A percentile compares a stretch with the other conserved stretches of the same genome.
Conservation (phyloP, 1,140 invertebrate genomes). For the Caenorhabditis latens region DNA sequence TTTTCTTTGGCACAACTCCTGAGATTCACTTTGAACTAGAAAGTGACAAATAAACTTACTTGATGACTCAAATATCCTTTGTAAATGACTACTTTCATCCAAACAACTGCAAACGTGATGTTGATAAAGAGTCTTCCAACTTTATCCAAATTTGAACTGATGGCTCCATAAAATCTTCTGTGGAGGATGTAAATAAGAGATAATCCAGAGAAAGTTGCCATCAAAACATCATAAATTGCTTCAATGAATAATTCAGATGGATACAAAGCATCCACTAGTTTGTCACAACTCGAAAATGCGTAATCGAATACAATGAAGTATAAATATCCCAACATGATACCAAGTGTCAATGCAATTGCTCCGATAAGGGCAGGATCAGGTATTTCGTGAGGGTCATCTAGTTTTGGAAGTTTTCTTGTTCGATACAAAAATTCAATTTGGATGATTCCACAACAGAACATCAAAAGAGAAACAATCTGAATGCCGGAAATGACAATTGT, state of each 20-base stretch:
- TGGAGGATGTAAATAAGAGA: slow-evolving; percentile 74
- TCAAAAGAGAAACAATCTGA: slow-evolving; percentile 67
- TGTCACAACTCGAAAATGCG: slow-evolving; percentile 75
- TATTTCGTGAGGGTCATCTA: slow-evolving; percentile 74
- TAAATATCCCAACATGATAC: slow-evolving; percentile 75
- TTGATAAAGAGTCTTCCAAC: slow-evolving; percentile 75
- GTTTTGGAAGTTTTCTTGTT: slow-evolving; percentile 71
- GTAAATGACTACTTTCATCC: slow-evolving; percentile 77
- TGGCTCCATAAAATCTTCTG: slow-evolving; percentile 75
- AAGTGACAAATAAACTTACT: slow-evolving; percentile 64
- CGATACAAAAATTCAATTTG: slow-evolving; percentile 72
- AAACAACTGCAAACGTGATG: slow-evolving; percentile 74
- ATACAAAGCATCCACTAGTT: slow-evolving; percentile 74
- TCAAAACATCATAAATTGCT: slow-evolving; percentile 71
- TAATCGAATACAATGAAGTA: slow-evolving; percentile 77
- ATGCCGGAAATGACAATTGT: neutral
- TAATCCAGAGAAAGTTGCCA: slow-evolving; percentile 74
- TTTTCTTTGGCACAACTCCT: slow-evolving; percentile 76
- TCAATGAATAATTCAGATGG: slow-evolving; percentile 71
- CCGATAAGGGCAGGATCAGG: slow-evolving; percentile 75
- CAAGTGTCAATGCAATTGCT: slow-evolving; percentile 73
- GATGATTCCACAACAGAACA: slow-evolving; percentile 70
- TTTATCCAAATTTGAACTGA: slow-evolving; percentile 74
- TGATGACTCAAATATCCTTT: slow-evolving; percentile 77
- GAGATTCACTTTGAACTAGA: neutral